These are phyloP conservation scores for Limnephilus marmoratus DNA, from an alignment of 2,888 invertebrate species.

Conservation along the genomic window DNA sequence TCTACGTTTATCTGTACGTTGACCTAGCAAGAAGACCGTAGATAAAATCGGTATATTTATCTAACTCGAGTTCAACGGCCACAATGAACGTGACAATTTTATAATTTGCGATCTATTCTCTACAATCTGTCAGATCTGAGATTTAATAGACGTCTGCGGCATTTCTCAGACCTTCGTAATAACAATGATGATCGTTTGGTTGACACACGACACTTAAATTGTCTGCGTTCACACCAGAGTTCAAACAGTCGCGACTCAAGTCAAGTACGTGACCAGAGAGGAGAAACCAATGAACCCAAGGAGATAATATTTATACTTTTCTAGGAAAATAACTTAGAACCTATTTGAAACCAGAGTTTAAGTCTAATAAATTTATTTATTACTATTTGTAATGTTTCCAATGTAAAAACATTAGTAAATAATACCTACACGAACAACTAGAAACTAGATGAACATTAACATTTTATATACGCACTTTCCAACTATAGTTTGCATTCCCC, in stretches of 20 bases:
- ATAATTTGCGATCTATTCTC: not conserved
- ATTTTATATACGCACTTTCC: too few species aligned
- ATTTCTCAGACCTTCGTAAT: not conserved
- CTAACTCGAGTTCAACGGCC: not conserved
- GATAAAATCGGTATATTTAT: not conserved
- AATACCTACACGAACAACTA: too few species aligned
- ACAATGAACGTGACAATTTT: not conserved
- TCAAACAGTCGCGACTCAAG: not conserved
- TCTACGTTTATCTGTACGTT: not conserved
- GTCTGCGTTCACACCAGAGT: not conserved
- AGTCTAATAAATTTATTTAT: not conserved
- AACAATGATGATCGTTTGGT: not conserved
- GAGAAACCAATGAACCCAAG: too few species aligned
- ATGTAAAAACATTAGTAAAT: too few species aligned
- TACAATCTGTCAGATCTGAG: not conserved
- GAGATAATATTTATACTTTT: not conserved
- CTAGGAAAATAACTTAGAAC: not conserved
- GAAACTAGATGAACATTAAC: too few species aligned
- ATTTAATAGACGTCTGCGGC: not conserved
- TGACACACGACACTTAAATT: not conserved
- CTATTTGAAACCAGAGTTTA: not conserved
- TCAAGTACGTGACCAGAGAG: not conserved
- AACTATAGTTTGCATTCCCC: too few species aligned
- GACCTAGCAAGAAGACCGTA: not conserved
- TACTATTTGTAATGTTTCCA: too few species aligned